Evolutionary conservation across 2,797 vertebrate species (phyloP).

Genomic region (Calcarius lapponicus): DNA sequence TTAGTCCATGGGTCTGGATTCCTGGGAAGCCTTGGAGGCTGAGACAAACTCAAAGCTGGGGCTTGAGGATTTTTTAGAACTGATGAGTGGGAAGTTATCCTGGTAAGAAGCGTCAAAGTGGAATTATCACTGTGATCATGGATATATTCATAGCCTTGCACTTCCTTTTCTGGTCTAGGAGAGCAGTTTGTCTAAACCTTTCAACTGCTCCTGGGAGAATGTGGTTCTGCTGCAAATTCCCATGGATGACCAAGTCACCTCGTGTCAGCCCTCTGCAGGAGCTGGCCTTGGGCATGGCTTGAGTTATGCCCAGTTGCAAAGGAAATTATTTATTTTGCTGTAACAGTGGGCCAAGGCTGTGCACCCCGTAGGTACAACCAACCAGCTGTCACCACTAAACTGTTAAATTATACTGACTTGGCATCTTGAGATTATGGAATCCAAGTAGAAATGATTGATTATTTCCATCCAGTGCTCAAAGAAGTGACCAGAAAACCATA

Average conservation of each 20-base stretch:
- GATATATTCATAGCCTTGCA: background rate
- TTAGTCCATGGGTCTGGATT: background rate
- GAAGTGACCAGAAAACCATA: background rate
- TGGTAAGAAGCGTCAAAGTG: constrained; percentile 18
- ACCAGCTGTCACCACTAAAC: background rate
- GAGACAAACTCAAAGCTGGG: background rate
- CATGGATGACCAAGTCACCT: background rate
- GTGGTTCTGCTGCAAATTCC: background rate
- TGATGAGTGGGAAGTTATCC: constrained; percentile 9
- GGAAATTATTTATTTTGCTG: background rate
- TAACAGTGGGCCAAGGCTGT: background rate
- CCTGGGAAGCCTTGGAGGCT: background rate
- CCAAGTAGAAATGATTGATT: background rate
- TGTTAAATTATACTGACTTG: background rate
- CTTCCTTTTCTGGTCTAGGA: background rate
- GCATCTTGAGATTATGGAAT: background rate
- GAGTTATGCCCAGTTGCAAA: background rate
- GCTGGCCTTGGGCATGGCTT: background rate
- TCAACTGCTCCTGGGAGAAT: background rate
- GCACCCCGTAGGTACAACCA: background rate
- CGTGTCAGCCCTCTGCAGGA: background rate
- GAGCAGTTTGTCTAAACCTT: background rate
- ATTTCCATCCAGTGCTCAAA: background rate
- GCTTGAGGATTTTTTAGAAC: constrained; percentile 21
- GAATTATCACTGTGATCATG: background rate